Evolutionary conservation across 2,797 vertebrate genomes (phyloP).

Genomic region (Ctenopoma kingsleyae): DNA sequence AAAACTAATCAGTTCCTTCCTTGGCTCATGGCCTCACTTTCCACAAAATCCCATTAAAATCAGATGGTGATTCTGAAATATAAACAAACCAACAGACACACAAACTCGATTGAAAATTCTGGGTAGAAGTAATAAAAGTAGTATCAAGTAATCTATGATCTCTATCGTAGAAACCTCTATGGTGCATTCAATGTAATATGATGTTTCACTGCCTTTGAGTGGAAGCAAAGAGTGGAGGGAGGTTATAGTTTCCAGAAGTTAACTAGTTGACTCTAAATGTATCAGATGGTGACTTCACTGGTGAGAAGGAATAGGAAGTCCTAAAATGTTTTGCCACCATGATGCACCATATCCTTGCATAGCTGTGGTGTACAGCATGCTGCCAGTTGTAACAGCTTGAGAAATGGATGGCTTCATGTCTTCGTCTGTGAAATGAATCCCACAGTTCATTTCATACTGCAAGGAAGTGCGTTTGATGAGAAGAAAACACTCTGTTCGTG

Average conservation of each 20-base stretch:
- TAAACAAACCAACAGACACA: background rate
- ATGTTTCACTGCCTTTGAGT: background rate
- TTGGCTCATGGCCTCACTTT: slow-evolving; percentile 23
- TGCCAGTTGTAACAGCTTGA: background rate
- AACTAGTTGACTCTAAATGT: background rate
- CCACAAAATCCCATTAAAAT: slow-evolving; percentile 24
- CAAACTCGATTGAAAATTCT: slow-evolving; percentile 6
- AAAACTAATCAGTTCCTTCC: slow-evolving; percentile 5
- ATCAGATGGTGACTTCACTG: background rate
- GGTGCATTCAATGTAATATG: background rate
- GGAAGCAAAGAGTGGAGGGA: background rate
- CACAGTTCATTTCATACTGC: slow-evolving; percentile 20
- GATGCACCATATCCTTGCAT: background rate
- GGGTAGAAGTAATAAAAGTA: slow-evolving; percentile 21
- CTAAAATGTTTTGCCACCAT: background rate
- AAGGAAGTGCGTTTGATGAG: slow-evolving; percentile 18
- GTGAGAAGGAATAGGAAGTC: slow-evolving; percentile 6
- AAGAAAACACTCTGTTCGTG: slow-evolving; percentile 6
- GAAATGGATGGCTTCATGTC: slow-evolving; percentile 10
- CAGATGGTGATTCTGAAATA: slow-evolving; percentile 2
- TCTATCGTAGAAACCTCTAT: background rate
- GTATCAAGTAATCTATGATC: slow-evolving; percentile 6
- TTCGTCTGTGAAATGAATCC: slow-evolving; percentile 25
- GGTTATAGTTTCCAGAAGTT: slow-evolving; percentile 2
- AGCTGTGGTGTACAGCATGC: background rate